These are phyloP conservation scores for Zoanthus solanderi DNA, from an alignment of 92 coral and sea anemone species.

Conservation along the genomic window DNA sequence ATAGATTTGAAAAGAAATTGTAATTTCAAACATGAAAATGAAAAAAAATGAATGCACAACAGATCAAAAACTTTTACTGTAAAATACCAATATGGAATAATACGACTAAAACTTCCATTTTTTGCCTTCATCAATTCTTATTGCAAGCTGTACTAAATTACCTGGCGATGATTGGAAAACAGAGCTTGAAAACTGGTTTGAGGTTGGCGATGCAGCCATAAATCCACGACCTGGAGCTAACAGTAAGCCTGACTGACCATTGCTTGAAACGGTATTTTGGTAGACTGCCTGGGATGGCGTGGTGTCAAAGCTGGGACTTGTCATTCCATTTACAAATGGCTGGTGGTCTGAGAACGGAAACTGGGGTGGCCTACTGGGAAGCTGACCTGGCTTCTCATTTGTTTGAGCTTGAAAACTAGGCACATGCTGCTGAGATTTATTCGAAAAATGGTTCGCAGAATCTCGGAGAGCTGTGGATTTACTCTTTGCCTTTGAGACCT, in stretches of 20 bases:
- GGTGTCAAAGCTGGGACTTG: background rate
- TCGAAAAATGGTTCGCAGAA: background rate
- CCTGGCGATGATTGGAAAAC: background rate
- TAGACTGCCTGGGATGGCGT: background rate
- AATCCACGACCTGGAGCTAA: constrained; percentile 27
- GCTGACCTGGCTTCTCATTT: background rate
- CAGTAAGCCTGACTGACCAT: constrained; percentile 2
- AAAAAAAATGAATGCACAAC: too few relatives aligned
- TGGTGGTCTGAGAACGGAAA: background rate
- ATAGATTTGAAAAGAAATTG: too few relatives aligned
- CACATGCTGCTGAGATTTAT: background rate
- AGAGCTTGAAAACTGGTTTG: constrained; percentile 8
- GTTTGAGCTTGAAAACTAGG: background rate
- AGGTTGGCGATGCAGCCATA: background rate
- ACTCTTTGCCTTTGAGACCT: constrained; percentile 70
- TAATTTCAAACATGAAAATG: too few relatives aligned
- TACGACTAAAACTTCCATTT: background rate
- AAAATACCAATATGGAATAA: background rate
- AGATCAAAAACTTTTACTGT: too few relatives aligned
- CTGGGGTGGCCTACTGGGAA: constrained; percentile 1
- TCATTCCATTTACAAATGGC: background rate
- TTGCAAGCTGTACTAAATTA: background rate
- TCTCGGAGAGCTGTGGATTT: background rate
- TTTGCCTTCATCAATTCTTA: background rate
- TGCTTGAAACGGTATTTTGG: background rate